phyloP scores from a whole-genome alignment of 1,140 invertebrate species.

The Eupristina koningsbergeri region DNA sequence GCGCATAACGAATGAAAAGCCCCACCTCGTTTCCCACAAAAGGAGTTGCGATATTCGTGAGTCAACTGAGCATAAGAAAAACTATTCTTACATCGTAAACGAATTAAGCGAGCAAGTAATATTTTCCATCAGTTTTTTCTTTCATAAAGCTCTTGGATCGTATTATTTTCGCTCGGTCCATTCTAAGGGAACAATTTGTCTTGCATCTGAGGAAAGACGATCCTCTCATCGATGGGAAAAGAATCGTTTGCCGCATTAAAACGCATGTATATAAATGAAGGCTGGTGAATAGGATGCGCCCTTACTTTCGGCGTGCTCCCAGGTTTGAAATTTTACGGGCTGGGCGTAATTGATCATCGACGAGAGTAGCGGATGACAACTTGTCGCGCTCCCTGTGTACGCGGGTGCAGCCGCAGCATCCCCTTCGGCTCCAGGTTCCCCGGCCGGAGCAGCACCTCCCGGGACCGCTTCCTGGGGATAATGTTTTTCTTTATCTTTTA shows the following conservation, averaged over 20 bases:
- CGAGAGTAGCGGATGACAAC: slow-evolving; percentile 99
- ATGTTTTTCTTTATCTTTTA: not conserved
- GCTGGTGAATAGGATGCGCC: not conserved
- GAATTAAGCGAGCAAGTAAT: not conserved
- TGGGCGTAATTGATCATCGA: slow-evolving; percentile 99
- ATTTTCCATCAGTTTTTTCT: not conserved
- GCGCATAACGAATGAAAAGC: not conserved
- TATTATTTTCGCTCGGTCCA: not conserved
- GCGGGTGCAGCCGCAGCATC: slow-evolving; percentile 78
- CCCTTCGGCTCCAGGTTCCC: slow-evolving; percentile 60
- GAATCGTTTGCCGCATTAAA: not conserved
- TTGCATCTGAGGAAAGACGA: not conserved
- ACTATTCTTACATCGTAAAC: not conserved
- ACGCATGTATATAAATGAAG: too few relatives aligned
- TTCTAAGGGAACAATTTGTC: not conserved
- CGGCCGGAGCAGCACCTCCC: slow-evolving; percentile 65
- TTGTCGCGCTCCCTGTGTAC: slow-evolving; percentile 98
- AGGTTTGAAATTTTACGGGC: slow-evolving; percentile 98
- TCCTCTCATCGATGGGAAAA: not conserved
- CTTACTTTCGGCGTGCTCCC: slow-evolving; percentile 94
- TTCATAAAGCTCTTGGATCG: not conserved
- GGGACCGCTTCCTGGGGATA: not conserved
- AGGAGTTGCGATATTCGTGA: not conserved
- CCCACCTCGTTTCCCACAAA: not conserved
- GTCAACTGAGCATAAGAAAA: not conserved